Percentiles rank a stretch among this genome's conserved stretches.
These are phyloP conservation scores for Acrobasis suavella DNA, from an alignment of 2,888 invertebrate genomes.

Conservation along the genomic window DNA sequence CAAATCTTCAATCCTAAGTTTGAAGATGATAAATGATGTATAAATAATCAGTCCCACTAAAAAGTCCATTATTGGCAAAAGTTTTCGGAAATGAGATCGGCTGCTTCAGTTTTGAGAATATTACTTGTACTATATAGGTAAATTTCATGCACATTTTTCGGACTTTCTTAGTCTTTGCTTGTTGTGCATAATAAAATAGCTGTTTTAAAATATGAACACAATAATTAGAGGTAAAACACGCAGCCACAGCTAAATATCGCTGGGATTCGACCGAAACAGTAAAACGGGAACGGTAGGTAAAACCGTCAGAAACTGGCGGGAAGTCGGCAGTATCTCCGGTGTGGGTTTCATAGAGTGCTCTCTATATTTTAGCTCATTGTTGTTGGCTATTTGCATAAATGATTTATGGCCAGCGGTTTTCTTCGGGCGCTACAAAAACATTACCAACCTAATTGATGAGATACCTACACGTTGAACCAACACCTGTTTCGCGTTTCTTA, in stretches of 20 bases:
- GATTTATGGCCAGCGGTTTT: slow-evolving; percentile 57
- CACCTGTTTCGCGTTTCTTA: slow-evolving; percentile 28
- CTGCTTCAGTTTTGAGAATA: neutral
- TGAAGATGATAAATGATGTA: slow-evolving; percentile 59
- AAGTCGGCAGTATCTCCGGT: slow-evolving; percentile 62
- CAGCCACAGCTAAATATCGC: slow-evolving; percentile 5
- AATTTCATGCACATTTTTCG: neutral
- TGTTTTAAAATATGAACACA: slow-evolving; percentile 7
- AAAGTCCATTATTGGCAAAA: slow-evolving; percentile 52
- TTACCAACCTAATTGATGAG: slow-evolving; percentile 33
- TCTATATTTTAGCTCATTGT: slow-evolving; percentile 66
- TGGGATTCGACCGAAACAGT: slow-evolving; percentile 17
- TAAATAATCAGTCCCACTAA: slow-evolving; percentile 55
- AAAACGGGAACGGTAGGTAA: slow-evolving; percentile 57
- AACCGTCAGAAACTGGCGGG: slow-evolving; percentile 58
- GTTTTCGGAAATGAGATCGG: slow-evolving; percentile 30
- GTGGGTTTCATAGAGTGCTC: slow-evolving; percentile 53
- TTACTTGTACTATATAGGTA: neutral
- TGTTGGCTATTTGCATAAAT: slow-evolving; percentile 67
- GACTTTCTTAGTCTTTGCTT: neutral
- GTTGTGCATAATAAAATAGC: neutral
- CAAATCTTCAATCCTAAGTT: slow-evolving; percentile 63
- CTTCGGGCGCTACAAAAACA: slow-evolving; percentile 43
- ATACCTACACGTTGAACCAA: slow-evolving; percentile 23
- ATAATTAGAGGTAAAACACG: slow-evolving; percentile 6